Base-by-base conservation (phyloP, 35 echinoderm and acorn worm species). In the Holothuria glaberrima region DNA sequence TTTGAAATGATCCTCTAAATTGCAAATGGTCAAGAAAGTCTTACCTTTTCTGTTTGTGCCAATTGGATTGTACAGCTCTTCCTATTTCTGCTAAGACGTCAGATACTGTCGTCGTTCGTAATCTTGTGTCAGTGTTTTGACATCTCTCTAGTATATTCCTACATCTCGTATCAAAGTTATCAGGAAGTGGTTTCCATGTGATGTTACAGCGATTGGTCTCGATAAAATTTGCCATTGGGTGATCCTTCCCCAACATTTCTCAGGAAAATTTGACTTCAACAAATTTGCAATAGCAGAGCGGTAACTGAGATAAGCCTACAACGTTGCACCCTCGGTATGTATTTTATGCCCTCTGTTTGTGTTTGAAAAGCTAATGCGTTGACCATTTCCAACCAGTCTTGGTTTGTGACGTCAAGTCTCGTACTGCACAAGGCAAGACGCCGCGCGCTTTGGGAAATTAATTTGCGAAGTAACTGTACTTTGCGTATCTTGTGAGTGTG, bases 31-130 rank as follows among this genome's bases (percentile, higher is more conserved):
- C 21, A 45, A 32, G n/a, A 75, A 32, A 45, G 44, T 18, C 18
- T 62, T 63, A 84, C 80, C 59, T 84, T 13, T 84, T 31, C 6
- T 10, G 3, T 30, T 32, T 33, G 22, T 56, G 20, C 57, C 80
- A 33, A 6, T 84, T 56, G 19, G 54, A 30, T 21, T 48, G 52
- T 18, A 61, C 12, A n/a, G 80, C 80, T 16, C 46, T 56, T 36
- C 46, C 80, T 56, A 84, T 84, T 4, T 84, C 80, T 12, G 80
- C 80, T 38, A 84, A 36, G 16, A 61, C 59, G 58, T 84, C 80
- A 29, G 80, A 17, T 58, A 48, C 52, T 61, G 80, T 84, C 20
- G 61, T 46, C 3, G 80, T 84, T 61, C 59, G 80, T 84, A 84
- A 63, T 56, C 80, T 56, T 34, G 29, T 61, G 29, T 59, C 58